Base-by-base conservation (phyloP, 1,140 invertebrate species). In the Centruroides sculpturatus region DNA sequence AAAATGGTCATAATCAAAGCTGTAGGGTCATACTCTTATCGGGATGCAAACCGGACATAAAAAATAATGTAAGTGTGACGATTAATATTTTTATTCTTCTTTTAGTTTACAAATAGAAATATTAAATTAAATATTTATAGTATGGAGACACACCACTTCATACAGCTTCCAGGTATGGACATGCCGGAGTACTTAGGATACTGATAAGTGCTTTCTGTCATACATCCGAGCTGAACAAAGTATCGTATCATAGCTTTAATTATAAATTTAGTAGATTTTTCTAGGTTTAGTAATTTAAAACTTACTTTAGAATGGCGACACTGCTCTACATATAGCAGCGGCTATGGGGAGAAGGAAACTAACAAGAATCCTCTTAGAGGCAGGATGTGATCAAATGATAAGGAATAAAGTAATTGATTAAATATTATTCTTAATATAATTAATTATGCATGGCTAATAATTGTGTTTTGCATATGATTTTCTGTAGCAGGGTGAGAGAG, bases 1-100 rank as follows among this genome's bases (percentile, higher is more conserved):
- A 97, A 78, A 94, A 93, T 68, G 92, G 93, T 0, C 93, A 97
- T 74, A 97, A 97, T 76, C 91, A 98, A 77, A 89, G 87, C 63
- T 90, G 89, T 64, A 74, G 93, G 51, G 88, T 92, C 70, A 77
- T 97, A 4, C 77, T 97, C 2, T 78, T 93, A 60, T 84, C 87
- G 35, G 89, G 89, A 0, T 89, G 87, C 54, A 84, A 87, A 73
- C 85, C 92, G 0, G 87, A 95, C 73, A 74, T 89, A 35, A 88
- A 91, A 74, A 96, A 96, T 70, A 93, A 92, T 77, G 89, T 92
- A 70, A 79, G 81, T 78, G 48, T n/a, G 59, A 58, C 41, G 56
- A 62, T 47, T 52, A 8, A 41, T 57, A 9, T 56, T 56, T 53
- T 49, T 57, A 34, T 51, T 57, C 36, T 47, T 3, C 12, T 56